Percentiles rank a stretch among this genome's conserved stretches.
phyloP scores from a whole-genome alignment of 2,888 invertebrate genomes.

The Netelia melanura region DNA sequence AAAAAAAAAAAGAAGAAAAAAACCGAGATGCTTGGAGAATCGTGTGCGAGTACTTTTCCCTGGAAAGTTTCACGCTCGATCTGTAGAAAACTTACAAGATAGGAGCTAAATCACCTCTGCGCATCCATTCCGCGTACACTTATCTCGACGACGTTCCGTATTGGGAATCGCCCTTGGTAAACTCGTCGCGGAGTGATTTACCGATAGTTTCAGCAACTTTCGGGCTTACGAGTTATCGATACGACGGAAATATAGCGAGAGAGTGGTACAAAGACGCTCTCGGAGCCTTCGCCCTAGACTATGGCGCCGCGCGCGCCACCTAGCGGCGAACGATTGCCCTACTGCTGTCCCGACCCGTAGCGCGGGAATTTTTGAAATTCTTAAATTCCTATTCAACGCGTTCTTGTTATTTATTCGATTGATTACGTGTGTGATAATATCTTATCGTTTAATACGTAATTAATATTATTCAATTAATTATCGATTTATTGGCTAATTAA shows the following conservation, averaged over 20 bases:
- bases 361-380: no score
- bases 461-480: no score
- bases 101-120: slow-evolving; percentile 3
- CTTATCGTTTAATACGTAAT: no score
- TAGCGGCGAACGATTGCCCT: no score
- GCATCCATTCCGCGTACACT: slow-evolving; percentile 12
- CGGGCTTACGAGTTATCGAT: slow-evolving; percentile 31
- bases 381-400: no score
- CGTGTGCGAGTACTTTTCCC: slow-evolving; percentile 49
- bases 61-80: slow-evolving; percentile 29
- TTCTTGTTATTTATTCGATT: no score
- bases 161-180: slow-evolving; percentile 44
- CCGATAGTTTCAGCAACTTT: slow-evolving; percentile 39
- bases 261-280: slow-evolving; percentile 14
- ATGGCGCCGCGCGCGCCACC: no score
- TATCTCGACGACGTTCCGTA: slow-evolving; percentile 32
- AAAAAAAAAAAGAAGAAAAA: background rate
- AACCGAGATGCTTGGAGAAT: slow-evolving; percentile 40
- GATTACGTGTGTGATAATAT: no score
- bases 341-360: no score
- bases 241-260: slow-evolving; percentile 18
- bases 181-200: slow-evolving; percentile 41
- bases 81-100: background rate
- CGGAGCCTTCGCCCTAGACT: background rate
- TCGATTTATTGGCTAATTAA: no score